Evolutionary conservation across 92 coral and sea anemone species (phyloP).

Genomic region (Meandrina meandrites): DNA sequence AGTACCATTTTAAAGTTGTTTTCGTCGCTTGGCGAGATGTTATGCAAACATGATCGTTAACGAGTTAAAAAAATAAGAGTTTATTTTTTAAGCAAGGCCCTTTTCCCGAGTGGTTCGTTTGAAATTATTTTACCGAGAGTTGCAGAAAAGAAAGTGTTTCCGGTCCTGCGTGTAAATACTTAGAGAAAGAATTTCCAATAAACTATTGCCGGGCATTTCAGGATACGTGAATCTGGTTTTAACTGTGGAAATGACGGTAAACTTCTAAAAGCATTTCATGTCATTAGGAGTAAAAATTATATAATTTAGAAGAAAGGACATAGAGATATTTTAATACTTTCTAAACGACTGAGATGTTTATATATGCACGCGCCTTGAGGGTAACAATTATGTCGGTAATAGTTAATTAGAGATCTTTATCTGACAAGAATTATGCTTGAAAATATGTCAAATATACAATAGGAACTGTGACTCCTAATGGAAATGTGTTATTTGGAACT

Average conservation of each 20-base stretch:
- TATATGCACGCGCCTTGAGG: background rate
- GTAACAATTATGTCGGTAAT: background rate
- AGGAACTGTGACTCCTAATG: background rate
- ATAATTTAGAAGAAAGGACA: too few species aligned
- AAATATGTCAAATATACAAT: background rate
- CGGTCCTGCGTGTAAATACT: too few species aligned
- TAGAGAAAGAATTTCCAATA: background rate
- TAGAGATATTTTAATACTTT: too few species aligned
- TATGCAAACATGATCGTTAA: background rate
- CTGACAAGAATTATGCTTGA: background rate
- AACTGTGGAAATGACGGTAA: background rate
- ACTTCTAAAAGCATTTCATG: background rate
- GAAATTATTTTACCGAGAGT: background rate
- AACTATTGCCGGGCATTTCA: background rate
- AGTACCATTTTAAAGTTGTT: background rate
- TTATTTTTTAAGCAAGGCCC: background rate
- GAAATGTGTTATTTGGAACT: background rate
- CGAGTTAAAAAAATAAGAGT: background rate
- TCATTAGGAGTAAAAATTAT: too few species aligned
- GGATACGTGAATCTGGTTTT: background rate
- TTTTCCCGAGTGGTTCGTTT: background rate
- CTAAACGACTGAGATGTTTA: too few species aligned
- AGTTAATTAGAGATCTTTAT: background rate
- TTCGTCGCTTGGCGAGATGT: background rate
- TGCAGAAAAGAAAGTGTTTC: background rate